A percentile compares a stretch with the other conserved stretches of the same genome.
These are phyloP conservation scores for Agrenia bidenticulata DNA, from an alignment of 2,888 invertebrate species.

Conservation along the genomic window DNA sequence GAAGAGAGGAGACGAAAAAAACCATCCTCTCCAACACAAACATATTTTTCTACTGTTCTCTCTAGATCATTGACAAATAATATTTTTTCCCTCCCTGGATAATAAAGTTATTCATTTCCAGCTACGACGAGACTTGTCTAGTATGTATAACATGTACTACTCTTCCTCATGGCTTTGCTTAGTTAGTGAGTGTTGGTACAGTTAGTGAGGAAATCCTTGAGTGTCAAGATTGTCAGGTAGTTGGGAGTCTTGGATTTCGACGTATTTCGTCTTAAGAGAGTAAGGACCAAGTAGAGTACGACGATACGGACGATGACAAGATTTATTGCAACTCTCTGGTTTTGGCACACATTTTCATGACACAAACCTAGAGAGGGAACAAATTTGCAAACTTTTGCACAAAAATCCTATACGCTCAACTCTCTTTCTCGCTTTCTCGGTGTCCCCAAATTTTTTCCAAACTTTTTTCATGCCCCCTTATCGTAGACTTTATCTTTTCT, in stretches of 20 bases:
- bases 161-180: too few species aligned
- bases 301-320: constrained; percentile 20
- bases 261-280: not conserved
- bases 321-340: constrained; percentile 11
- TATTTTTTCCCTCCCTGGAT: constrained; percentile 8
- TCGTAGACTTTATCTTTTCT: constrained; percentile 8
- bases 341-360: constrained; percentile 23
- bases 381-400: constrained; percentile 19
- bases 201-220: too few species aligned
- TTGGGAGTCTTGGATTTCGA: not conserved
- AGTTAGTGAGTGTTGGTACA: too few species aligned
- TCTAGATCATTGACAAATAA: too few species aligned
- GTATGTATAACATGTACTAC: too few species aligned
- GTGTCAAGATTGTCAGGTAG: not conserved
- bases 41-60: constrained; percentile 11
- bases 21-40: not conserved
- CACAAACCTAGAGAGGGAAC: constrained; percentile 11
- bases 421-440: not conserved
- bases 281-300: not conserved
- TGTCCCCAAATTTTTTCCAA: not conserved
- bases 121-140: too few species aligned
- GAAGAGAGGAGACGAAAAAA: not conserved
- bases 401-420: constrained; percentile 2
- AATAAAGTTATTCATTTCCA: constrained; percentile 9
- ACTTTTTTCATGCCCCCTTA: not conserved